Evolutionary conservation across 92 coral and sea anemone genomes (phyloP).

Genomic region (Parazoanthus atlanticus): DNA sequence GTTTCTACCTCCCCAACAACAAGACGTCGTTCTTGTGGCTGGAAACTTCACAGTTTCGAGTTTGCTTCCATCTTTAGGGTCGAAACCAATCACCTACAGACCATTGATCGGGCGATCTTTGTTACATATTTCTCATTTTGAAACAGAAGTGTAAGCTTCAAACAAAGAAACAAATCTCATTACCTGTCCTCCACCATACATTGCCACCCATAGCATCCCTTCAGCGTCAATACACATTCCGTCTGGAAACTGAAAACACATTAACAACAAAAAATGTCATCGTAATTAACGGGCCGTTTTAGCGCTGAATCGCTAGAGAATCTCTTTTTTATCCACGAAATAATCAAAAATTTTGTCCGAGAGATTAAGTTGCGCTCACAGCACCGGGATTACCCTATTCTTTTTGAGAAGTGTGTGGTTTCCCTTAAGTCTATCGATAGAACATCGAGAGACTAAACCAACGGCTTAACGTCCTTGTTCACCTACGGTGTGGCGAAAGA

Average conservation of each 20-base stretch:
- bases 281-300: too few species aligned
- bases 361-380: too few species aligned
- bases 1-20: constrained; percentile 57
- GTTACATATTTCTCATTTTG: not conserved
- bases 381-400: too few species aligned
- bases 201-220: constrained; percentile 94
- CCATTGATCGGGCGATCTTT: not conserved
- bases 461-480: too few species aligned
- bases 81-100: constrained; percentile 44
- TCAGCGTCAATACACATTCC: constrained; percentile 91
- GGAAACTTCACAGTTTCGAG: constrained; percentile 50
- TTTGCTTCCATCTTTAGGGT: constrained; percentile 39
- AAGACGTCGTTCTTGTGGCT: constrained; percentile 49
- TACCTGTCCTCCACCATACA: constrained; percentile 91
- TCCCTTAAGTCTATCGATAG: too few species aligned
- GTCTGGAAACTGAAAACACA: constrained; percentile 74
- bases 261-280: not conserved
- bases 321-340: too few species aligned
- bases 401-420: too few species aligned
- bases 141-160: not conserved
- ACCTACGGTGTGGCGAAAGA: too few species aligned
- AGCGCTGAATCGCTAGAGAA: too few species aligned
- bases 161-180: constrained; percentile 9
- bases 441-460: too few species aligned
- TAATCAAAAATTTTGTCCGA: too few species aligned